Evolutionary conservation across 2,888 invertebrate species (phyloP).

Genomic region (Cotesia congregata): DNA sequence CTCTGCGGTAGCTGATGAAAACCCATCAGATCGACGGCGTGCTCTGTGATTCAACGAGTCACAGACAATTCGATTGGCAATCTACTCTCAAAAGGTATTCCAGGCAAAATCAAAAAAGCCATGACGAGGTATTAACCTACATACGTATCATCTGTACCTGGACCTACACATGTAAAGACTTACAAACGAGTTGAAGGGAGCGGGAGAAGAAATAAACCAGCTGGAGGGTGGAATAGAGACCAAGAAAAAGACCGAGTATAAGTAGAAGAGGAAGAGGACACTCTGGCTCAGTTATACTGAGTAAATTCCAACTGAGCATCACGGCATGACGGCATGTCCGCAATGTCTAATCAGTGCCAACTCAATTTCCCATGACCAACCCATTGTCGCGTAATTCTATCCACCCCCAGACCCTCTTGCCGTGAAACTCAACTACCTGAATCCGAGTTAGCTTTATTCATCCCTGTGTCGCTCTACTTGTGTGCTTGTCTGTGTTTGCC

Average conservation of each 20-base stretch:
- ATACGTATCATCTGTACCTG: background rate
- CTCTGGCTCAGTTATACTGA: conserved; percentile 53
- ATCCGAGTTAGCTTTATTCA: background rate
- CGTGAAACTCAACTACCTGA: background rate
- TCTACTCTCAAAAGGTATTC: conserved; percentile 14
- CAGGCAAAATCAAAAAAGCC: conserved; percentile 4
- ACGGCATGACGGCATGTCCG: conserved; percentile 64
- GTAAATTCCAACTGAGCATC: conserved; percentile 64
- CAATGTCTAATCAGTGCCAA: conserved; percentile 69
- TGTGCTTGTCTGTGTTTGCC: background rate
- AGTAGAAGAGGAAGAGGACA: conserved; percentile 15
- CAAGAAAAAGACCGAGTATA: too few relatives aligned
- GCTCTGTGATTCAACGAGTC: conserved; percentile 14
- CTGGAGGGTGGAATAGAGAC: background rate
- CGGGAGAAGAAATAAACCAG: background rate
- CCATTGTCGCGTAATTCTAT: conserved; percentile 40
- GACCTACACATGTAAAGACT: conserved; percentile 2
- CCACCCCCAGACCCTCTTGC: conserved; percentile 36
- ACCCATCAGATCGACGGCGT: background rate
- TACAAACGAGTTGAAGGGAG: background rate
- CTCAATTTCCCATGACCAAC: conserved; percentile 60
- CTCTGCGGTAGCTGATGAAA: background rate
- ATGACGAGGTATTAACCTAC: conserved; percentile 5
- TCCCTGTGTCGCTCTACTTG: too few relatives aligned
- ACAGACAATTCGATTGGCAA: background rate